Base-by-base conservation (phyloP, 1,140 invertebrate genomes). In the Harpegnathos saltator region DNA sequence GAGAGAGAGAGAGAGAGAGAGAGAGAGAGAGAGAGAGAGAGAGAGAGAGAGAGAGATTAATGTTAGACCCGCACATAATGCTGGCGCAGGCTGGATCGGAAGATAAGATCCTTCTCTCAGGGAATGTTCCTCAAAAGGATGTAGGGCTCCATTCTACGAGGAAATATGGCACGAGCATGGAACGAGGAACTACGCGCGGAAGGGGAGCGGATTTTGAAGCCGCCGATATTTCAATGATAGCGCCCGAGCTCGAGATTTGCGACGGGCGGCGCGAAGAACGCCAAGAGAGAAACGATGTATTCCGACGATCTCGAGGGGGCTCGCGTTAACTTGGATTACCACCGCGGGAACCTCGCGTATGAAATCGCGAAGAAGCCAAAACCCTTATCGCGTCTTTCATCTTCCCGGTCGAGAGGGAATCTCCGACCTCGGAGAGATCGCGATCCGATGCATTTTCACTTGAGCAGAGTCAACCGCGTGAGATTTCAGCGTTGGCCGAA, bases 171-270 rank as follows among this genome's bases (percentile, higher is more conserved):
- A 54, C 17, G 61, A 17, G 44, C 62, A 19, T 22, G 44, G n/a
- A 62, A 65, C 26, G 73, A 65, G 73, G n/a, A 65, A 17, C 24
- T 75, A 75, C 7, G 38, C n/a, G 33, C 19, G 33, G 71, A 29
- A 17, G 48, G 74, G 15, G 24, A 66, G 48, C 19, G 62, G 62
- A 66, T 54, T 54, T 77, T 56, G 29, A 66, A 77, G 62, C 62
- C 74, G 19, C 65, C 72, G 52, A 83, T 86, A 86, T 68, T 69
- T 85, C 66, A 72, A 29, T 38, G 77, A 48, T 71, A 75, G 62
- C 65, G 48, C 56, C 63, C 0, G 17, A 78, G 29, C 29, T 72
- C 66, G 66, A 87, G 84, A 86, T 86, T 83, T 78, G 73, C 50
- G 33, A 74, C 63, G 33, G 48, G 50, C 52, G 48, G 50, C 52